Evolutionary conservation across 2,113 vertebrate genomes (phyloP), one percentile per base, ranked within the genome.

Genomic region (Thymallus thymallus): DNA sequence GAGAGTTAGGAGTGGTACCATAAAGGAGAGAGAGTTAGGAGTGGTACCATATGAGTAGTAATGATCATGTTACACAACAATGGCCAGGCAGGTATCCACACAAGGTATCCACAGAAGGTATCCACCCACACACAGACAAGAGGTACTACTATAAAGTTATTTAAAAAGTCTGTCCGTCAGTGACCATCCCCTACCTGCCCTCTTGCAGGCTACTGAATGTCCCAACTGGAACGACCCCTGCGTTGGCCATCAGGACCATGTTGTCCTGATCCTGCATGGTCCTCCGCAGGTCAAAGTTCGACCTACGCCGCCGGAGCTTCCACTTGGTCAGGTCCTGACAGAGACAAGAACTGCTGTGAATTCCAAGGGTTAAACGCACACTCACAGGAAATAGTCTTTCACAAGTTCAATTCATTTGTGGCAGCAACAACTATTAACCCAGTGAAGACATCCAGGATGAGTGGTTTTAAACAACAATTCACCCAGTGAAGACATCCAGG

Each of bases 251-350:
- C 75, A 93, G 93, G 85, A 93, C 94, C 48, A 94, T 93, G 68
- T 88, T 86, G 82, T 95, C 94, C 83, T 95, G 88, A 79, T 98
- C 96, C 62, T 95, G 94, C 1, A 94, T 95, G 80, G 94, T 96
- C 88, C 90, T 96, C 61, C 93, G 94, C 65, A 94, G 72, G 76
- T 97, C 96, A 1, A 91, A 94, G 85, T 18, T 51, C 0, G 91
- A 96, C 61, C 90, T 84, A 80, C 95, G 98, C 81, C 92, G 94
- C 77, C 98, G 93, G 41, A 95, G 95, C 87, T 99, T 99, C 98
- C 98, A 99, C 91, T 94, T 97, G 81, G 92, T 94, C 72, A 99
- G 90, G 77, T 98, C 97, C 97, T 99, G 22, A 26, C 6, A 46
- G 9, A 41, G 35, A 41, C 35, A 41, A 9, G 1, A 10, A 10